Evolutionary conservation across 1,140 invertebrate species (phyloP).

Genomic region (Drosophila jambulina): DNA sequence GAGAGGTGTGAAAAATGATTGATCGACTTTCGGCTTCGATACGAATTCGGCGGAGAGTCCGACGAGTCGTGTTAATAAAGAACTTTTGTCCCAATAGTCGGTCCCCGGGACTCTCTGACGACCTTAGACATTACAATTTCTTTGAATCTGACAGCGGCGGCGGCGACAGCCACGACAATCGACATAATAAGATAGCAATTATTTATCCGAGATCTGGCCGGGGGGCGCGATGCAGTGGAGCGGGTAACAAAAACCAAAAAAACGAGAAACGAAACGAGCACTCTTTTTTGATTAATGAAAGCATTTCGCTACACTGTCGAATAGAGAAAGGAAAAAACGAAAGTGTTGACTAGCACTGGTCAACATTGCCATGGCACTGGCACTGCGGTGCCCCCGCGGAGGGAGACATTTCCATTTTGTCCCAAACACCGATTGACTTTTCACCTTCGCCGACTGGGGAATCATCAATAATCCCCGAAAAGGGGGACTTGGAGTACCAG

Average conservation of each 20-base stretch:
- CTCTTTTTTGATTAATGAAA: conserved; percentile 79
- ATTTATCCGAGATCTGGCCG: conserved; percentile 59
- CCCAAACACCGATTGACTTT: conserved; percentile 44
- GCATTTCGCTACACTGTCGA: conserved; percentile 58
- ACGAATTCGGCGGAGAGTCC: conserved; percentile 17
- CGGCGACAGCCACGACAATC: conserved; percentile 80
- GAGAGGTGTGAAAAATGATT: conserved; percentile 80
- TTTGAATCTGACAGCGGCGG: conserved; percentile 31
- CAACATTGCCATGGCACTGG: conserved; percentile 6
- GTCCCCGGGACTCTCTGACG: no score
- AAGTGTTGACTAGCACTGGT: conserved; percentile 73
- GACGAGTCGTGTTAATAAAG: conserved; percentile 70
- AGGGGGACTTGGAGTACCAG: not conserved
- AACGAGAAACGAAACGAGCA: conserved; percentile 37
- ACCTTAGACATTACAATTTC: conserved; percentile 6
- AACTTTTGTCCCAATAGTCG: conserved; percentile 43
- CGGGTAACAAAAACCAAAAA: not conserved
- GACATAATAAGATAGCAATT: conserved; percentile 82
- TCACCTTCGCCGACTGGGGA: conserved; percentile 16
- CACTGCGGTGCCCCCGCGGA: not conserved
- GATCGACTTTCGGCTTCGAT: conserved; percentile 63
- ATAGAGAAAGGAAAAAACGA: conserved; percentile 77
- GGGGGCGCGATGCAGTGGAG: not conserved
- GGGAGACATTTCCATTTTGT: conserved; percentile 65
- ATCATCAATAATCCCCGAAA: conserved; percentile 17